Evolutionary conservation across 2,797 vertebrate species (phyloP), one percentile per base, ranked within the genome.

Genomic region (Rachycentron canadum): DNA sequence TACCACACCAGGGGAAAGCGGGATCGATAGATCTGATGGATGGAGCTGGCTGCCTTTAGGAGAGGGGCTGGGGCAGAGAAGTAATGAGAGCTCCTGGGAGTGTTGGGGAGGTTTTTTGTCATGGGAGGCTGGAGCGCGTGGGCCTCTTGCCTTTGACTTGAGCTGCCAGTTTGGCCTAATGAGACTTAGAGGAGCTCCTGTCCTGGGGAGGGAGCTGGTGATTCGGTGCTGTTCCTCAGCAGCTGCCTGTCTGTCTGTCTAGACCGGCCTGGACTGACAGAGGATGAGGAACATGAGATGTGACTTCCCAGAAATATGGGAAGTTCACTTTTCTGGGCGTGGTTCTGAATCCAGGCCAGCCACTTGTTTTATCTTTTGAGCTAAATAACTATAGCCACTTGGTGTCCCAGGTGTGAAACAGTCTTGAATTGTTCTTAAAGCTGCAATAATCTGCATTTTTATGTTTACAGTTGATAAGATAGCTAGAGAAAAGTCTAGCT

Each of bases 11-110:
- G 56, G 88, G 80, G 78, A 79, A 81, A 87, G 81, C 65, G 43
- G 79, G 88, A 93, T 94, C 92, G 74, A 94, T 94, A 59, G 79
- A 72, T 41, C 73, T 93, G 93, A 93, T 92, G 87, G 93, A 95
- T 93, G 85, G 90, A 83, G 69, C 83, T 75, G 86, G 74, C 65
- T 80, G 79, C 61, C 86, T 87, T 86, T 60, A 80, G 38, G 36
- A 78, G 80, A 47, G 61, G 36, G 57, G 61, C 36, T 26, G 58
- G 47, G 59, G 72, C 64, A 28, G 69, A n/a, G 55, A 58, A 64
- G 74, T 91, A 91, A 93, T 91, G 85, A 91, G 85, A 79, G 80
- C 79, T 88, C 57, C 69, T 78, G 73, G 88, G 89, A 91, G 56
- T 30, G 73, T 84, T 79, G 85, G 78, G 64, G 60, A 76, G 76